Evolutionary conservation across 2,113 vertebrate genomes (phyloP).

Genomic region (Heterotilapia buettikoferi): DNA sequence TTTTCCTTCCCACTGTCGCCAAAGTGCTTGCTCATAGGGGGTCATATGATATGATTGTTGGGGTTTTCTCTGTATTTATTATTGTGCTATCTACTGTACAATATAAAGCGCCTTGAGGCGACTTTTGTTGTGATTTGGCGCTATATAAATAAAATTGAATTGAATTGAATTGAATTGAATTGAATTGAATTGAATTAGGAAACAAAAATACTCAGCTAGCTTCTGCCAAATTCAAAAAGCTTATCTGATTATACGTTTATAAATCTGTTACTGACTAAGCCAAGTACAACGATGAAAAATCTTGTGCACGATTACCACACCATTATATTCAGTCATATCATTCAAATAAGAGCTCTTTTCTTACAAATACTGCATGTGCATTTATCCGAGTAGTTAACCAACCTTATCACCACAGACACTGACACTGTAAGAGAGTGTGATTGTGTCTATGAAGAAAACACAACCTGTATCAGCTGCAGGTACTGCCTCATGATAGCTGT

Average conservation of each 20-base stretch:
- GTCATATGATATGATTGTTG: too few relatives aligned
- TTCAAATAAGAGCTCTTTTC: background rate
- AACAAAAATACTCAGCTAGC: background rate
- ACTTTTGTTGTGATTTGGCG: too few relatives aligned
- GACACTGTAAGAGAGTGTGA: background rate
- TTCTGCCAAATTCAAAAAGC: background rate
- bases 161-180: too few relatives aligned
- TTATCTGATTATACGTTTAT: background rate
- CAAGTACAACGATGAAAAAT: background rate
- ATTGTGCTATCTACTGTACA: too few relatives aligned
- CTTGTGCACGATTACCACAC: accelerated
- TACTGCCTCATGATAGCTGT: accelerated
- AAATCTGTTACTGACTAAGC: background rate
- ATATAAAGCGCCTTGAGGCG: too few relatives aligned
- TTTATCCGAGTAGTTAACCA: background rate
- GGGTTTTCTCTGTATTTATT: too few relatives aligned
- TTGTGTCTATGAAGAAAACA: background rate
- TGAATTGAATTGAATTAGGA: too few relatives aligned
- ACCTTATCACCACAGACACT: background rate
- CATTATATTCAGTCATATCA: background rate
- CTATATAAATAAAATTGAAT: too few relatives aligned
- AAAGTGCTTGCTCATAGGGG: too few relatives aligned
- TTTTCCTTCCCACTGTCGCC: too few relatives aligned
- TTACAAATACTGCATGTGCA: background rate
- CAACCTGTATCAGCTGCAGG: background rate